A percentile compares a stretch with the other conserved stretches of the same genome.
Conservation (phyloP, 35 echinoderm and acorn worm species). For the Chiridota heheva region DNA sequence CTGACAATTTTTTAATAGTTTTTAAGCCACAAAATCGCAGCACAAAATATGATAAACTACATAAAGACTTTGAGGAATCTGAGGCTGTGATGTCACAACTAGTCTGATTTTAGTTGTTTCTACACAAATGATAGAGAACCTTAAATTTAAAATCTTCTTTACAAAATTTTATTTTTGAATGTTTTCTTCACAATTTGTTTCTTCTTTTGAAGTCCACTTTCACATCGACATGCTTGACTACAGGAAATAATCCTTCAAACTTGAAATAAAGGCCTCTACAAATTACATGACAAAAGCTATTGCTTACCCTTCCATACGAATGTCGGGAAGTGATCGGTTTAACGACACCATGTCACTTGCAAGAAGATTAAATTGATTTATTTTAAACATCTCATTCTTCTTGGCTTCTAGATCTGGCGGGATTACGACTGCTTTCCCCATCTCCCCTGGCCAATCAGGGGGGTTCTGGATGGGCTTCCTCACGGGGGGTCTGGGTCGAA, state of each 20-base stretch:
- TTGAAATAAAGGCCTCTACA: neutral
- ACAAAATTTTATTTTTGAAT: no score
- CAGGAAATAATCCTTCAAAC: neutral
- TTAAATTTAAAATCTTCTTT: no score
- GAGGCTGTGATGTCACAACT: no score
- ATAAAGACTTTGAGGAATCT: no score
- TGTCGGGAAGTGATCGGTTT: slow-evolving; percentile 86
- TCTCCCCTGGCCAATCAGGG: slow-evolving; percentile 83
- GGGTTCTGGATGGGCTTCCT: slow-evolving; percentile 30
- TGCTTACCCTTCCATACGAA: slow-evolving; percentile 94
- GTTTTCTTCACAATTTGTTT: no score
- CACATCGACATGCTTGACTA: neutral
- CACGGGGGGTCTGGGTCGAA: slow-evolving; percentile 29
- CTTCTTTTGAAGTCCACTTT: no score
- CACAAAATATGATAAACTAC: no score
- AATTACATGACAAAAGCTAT: neutral
- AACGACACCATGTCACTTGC: slow-evolving; percentile 95
- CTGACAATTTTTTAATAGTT: no score
- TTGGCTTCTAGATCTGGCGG: slow-evolving; percentile 69
- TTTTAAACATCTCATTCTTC: slow-evolving; percentile 83
- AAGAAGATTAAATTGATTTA: slow-evolving; percentile 96
- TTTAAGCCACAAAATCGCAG: no score
- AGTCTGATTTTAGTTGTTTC: no score
- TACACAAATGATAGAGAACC: no score
- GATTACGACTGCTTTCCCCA: slow-evolving; percentile 95